These are phyloP conservation scores for Priocnemis perturbator DNA, from an alignment of 2,888 invertebrate species.

Conservation along the genomic window DNA sequence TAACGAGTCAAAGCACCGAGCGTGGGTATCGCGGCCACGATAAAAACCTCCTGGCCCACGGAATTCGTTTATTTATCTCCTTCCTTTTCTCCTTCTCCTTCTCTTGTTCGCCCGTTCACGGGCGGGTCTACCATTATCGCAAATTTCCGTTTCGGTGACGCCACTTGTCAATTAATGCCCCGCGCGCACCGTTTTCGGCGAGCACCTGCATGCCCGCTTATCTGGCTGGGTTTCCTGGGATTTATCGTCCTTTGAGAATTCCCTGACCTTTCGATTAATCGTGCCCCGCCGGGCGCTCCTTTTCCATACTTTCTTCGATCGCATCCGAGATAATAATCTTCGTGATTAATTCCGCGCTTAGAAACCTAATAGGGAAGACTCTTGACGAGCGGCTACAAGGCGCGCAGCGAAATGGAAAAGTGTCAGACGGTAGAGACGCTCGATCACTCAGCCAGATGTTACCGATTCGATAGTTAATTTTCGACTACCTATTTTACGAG, in stretches of 20 bases:
- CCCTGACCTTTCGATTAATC: constrained; percentile 13
- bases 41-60: constrained; percentile 59
- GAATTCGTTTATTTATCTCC: constrained; percentile 56
- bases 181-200: constrained; percentile 30
- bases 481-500: neutral
- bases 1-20: constrained; percentile 70
- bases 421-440: constrained; percentile 7
- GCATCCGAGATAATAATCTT: constrained; percentile 5
- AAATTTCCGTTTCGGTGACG: constrained; percentile 62
- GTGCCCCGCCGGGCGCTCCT: constrained; percentile 8
- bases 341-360: too few relatives aligned
- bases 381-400: constrained; percentile 12
- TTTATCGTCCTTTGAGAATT: constrained; percentile 47
- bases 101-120: constrained; percentile 15
- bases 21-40: constrained; percentile 63
- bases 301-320: constrained; percentile 8
- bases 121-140: constrained; percentile 57
- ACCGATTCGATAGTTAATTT: neutral
- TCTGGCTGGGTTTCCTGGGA: constrained; percentile 32
- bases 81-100: constrained; percentile 23
- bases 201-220: constrained; percentile 29
- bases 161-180: constrained; percentile 66
- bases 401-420: constrained; percentile 7
- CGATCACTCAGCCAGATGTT: too few relatives aligned
- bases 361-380: neutral